A percentile compares a stretch with the other conserved stretches of the same genome.
Evolutionary conservation across 2,113 vertebrate species (phyloP).

Genomic region (Jacana jacana): DNA sequence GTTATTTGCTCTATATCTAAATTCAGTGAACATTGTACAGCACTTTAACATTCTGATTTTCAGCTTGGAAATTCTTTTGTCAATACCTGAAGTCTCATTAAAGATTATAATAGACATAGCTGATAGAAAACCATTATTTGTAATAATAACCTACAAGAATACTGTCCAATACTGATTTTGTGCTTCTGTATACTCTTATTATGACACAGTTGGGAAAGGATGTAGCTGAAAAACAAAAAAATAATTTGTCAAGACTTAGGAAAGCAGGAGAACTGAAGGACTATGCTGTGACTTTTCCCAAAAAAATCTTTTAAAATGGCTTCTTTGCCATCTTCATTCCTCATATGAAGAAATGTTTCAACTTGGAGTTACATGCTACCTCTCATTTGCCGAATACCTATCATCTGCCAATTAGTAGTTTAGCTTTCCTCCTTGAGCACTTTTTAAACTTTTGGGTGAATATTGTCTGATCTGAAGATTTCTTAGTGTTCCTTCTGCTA

Average conservation of each 20-base stretch:
- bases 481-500: not conserved
- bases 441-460: not conserved
- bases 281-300: not conserved
- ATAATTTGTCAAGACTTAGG: not conserved
- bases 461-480: not conserved
- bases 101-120: not conserved
- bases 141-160: not conserved
- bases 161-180: not conserved
- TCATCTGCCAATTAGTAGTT: not conserved
- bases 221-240: not conserved
- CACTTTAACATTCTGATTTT: not conserved
- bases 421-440: not conserved
- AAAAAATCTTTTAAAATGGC: not conserved
- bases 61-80: not conserved
- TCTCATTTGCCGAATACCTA: not conserved
- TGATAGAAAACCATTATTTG: not conserved
- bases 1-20: not conserved
- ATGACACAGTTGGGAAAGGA: not conserved
- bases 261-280: not conserved
- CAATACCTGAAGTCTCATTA: not conserved
- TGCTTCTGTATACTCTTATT: not conserved
- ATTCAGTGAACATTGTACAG: not conserved
- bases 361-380: not conserved
- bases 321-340: not conserved
- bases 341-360: not conserved